Evolutionary conservation across 2,888 invertebrate genomes (phyloP).

Genomic region (Polietes domitor): DNA sequence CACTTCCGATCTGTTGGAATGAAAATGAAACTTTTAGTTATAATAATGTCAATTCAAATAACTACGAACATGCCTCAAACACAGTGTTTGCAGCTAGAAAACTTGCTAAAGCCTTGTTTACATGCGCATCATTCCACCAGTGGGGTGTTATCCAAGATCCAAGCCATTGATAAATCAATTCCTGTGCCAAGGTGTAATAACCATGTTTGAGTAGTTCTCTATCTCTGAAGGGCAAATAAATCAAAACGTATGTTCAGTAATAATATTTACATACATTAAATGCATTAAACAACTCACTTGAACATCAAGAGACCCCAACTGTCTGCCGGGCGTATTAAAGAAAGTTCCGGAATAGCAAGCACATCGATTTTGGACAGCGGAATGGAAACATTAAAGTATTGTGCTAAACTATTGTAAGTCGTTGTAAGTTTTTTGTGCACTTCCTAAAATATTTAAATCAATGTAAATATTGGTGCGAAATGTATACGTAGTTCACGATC

Average conservation of each 20-base stretch:
- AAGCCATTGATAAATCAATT: slow-evolving; percentile 90
- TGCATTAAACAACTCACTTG: slow-evolving; percentile 83
- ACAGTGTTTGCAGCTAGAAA: slow-evolving; percentile 88
- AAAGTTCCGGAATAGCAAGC: slow-evolving; percentile 87
- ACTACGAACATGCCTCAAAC: slow-evolving; percentile 83
- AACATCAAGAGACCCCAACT: slow-evolving; percentile 91
- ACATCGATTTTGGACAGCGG: slow-evolving; percentile 87
- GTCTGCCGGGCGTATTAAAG: slow-evolving; percentile 87
- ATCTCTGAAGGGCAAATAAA: slow-evolving; percentile 82
- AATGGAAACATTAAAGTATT: slow-evolving; percentile 85
- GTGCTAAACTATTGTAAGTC: slow-evolving; percentile 84
- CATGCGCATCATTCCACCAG: slow-evolving; percentile 89
- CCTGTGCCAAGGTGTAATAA: slow-evolving; percentile 86
- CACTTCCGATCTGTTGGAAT: slow-evolving; percentile 84
- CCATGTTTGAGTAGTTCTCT: slow-evolving; percentile 86
- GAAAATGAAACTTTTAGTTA: not conserved
- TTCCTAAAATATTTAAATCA: slow-evolving; percentile 76
- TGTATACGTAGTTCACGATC: too few species aligned
- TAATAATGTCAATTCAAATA: not conserved
- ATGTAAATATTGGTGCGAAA: not conserved
- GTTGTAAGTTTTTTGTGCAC: slow-evolving; percentile 83
- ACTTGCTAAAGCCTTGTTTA: slow-evolving; percentile 89
- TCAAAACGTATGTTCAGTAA: not conserved
- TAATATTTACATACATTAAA: too few species aligned
- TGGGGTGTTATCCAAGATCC: slow-evolving; percentile 88